Evolutionary conservation across 2,888 invertebrate species (phyloP).

Genomic region (Trissolcus japonicus): DNA sequence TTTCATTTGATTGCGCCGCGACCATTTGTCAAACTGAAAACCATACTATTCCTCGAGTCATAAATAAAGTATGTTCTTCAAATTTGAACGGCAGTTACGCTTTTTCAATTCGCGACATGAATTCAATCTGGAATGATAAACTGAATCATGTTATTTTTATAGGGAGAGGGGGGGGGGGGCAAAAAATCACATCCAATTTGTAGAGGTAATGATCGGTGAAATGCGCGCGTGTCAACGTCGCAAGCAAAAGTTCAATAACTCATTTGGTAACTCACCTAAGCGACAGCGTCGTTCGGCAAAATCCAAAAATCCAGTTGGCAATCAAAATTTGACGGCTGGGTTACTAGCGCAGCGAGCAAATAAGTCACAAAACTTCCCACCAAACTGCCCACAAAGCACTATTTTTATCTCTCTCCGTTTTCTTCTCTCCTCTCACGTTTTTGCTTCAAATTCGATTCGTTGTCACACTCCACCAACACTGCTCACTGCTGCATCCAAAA

Average conservation of each 20-base stretch:
- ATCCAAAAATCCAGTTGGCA: constrained; percentile 26
- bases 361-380: constrained; percentile 41
- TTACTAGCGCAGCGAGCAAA: constrained; percentile 22
- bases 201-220: constrained; percentile 20
- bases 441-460: constrained; percentile 32
- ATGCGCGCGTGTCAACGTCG: neutral
- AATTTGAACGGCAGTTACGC: constrained; percentile 2
- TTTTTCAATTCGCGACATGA: neutral
- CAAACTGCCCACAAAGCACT: constrained; percentile 39
- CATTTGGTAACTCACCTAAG: constrained; percentile 35
- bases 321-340: constrained; percentile 15
- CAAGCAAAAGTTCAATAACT: constrained; percentile 6
- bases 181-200: constrained; percentile 26
- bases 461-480: constrained; percentile 51
- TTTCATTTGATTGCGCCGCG: constrained; percentile 2
- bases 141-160: too few relatives aligned
- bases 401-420: constrained; percentile 6
- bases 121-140: constrained; percentile 1
- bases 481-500: constrained; percentile 46
- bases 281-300: constrained; percentile 34
- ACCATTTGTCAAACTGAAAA: constrained; percentile 7
- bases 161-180: neutral
- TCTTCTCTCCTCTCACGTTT: constrained; percentile 16
- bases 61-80: neutral
- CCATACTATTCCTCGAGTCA: too few relatives aligned